Conservation (phyloP, 2,888 invertebrate species). For the Drosophila putrida region DNA sequence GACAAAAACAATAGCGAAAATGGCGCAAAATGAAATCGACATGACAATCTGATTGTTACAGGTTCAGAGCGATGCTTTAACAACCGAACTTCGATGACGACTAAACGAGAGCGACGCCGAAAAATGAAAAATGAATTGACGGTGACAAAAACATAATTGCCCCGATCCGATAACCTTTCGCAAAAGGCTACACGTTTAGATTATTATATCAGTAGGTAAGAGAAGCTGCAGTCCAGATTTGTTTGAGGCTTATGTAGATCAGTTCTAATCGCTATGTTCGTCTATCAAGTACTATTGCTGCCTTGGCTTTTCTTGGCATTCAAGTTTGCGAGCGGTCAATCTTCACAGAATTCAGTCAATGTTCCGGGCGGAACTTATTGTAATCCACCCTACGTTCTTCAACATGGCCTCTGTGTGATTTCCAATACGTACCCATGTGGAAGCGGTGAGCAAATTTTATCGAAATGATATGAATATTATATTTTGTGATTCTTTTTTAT, state of each 20-base stretch:
- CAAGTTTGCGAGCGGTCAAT: conserved; percentile 24
- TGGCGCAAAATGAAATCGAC: conserved; percentile 9
- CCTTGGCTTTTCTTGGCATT: conserved; percentile 43
- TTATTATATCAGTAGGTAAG: conserved; percentile 2
- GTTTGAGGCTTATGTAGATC: conserved; percentile 2
- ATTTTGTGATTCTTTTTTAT: not conserved
- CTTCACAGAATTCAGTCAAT: conserved; percentile 19
- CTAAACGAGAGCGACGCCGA: conserved; percentile 37
- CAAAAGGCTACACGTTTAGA: conserved; percentile 5
- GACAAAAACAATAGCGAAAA: conserved; percentile 20
- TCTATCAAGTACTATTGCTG: conserved; percentile 41
- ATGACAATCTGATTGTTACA: conserved; percentile 1
- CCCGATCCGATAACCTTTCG: conserved; percentile 58
- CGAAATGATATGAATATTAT: not conserved
- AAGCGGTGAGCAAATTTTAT: conserved; percentile 35
- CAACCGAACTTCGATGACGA: conserved; percentile 35
- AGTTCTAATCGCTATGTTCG: conserved; percentile 63
- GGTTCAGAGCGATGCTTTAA: conserved; percentile 25
- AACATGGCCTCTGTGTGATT: conserved; percentile 47
- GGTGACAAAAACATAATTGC: conserved; percentile 51
- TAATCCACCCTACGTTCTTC: conserved; percentile 34
- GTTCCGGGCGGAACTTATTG: conserved; percentile 26
- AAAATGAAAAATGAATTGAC: conserved; percentile 10
- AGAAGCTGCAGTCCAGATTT: not conserved
- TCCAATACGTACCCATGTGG: conserved; percentile 1